phyloP scores from a whole-genome alignment of 1,140 invertebrate species.

The Drosophila nasuta region DNA sequence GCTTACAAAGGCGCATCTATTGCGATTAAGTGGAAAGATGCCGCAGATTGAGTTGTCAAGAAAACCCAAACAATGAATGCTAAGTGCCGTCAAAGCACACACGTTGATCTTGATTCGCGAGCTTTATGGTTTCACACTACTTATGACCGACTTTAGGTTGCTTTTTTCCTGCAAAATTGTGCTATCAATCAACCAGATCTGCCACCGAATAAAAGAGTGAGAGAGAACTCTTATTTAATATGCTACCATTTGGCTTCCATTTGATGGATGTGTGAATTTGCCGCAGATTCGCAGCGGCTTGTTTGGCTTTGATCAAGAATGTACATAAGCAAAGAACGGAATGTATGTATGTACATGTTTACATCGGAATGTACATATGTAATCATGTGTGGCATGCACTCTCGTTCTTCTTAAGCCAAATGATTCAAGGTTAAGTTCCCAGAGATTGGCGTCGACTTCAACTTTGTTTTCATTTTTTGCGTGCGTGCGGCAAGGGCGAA shows the following conservation, averaged over 20 bases:
- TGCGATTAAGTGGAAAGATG: conserved; percentile 24
- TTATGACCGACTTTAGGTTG: background rate
- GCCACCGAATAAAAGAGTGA: background rate
- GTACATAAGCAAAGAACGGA: background rate
- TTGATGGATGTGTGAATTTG: conserved; percentile 6
- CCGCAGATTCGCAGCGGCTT: background rate
- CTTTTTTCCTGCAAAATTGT: background rate
- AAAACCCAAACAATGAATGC: conserved; percentile 12
- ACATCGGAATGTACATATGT: background rate
- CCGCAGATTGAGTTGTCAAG: conserved; percentile 12
- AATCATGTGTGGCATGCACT: conserved; percentile 5
- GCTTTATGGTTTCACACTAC: background rate
- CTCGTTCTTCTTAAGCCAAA: conserved; percentile 16
- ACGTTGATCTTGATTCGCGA: conserved; percentile 24
- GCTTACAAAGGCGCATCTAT: conserved; percentile 16
- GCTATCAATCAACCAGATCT: conserved; percentile 6
- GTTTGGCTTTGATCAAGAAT: conserved; percentile 17
- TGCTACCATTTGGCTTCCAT: background rate
- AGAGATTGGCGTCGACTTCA: conserved; percentile 51
- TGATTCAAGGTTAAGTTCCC: conserved; percentile 76
- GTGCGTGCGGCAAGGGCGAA: conserved; percentile 60
- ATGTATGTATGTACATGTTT: conserved; percentile 14
- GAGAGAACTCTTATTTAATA: background rate
- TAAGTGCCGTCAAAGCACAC: conserved; percentile 15
- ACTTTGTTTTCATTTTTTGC: conserved; percentile 63